These are phyloP conservation scores for Garrulus glandarius DNA, from an alignment of 2,797 vertebrate species.

Conservation along the genomic window DNA sequence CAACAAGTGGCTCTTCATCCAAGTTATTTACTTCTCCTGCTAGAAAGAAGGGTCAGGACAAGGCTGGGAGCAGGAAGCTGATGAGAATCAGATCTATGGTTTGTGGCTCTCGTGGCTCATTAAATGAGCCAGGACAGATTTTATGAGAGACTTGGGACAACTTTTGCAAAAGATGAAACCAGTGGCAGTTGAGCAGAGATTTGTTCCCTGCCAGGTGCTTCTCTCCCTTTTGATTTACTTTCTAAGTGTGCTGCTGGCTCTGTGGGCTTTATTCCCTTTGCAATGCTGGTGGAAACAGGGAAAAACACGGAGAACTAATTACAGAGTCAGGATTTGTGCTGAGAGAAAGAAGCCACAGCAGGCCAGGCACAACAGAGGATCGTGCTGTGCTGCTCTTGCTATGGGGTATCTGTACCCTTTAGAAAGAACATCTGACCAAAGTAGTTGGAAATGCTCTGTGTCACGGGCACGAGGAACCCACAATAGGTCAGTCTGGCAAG, in stretches of 20 bases:
- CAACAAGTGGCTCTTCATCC: background rate
- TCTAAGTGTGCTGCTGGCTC: background rate
- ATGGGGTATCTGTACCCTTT: background rate
- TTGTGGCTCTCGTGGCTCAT: background rate
- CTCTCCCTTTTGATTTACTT: background rate
- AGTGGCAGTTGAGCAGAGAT: background rate
- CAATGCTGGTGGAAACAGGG: background rate
- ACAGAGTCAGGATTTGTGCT: background rate
- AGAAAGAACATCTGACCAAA: background rate
- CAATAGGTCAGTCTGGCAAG: background rate
- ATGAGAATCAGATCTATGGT: background rate
- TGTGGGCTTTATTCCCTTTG: background rate
- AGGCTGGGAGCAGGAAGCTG: background rate
- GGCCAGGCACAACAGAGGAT: background rate
- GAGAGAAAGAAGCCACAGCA: background rate
- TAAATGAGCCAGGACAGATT: background rate
- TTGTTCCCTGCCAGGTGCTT: background rate
- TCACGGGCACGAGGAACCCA: background rate
- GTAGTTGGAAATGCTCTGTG: background rate
- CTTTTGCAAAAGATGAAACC: background rate
- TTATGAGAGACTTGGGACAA: background rate
- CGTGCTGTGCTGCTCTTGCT: background rate
- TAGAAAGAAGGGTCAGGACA: background rate
- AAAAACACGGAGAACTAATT: background rate
- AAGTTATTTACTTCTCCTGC: background rate